These are phyloP conservation scores for Mechanitis mazaeus DNA, from an alignment of 2,888 invertebrate genomes.

Conservation along the genomic window DNA sequence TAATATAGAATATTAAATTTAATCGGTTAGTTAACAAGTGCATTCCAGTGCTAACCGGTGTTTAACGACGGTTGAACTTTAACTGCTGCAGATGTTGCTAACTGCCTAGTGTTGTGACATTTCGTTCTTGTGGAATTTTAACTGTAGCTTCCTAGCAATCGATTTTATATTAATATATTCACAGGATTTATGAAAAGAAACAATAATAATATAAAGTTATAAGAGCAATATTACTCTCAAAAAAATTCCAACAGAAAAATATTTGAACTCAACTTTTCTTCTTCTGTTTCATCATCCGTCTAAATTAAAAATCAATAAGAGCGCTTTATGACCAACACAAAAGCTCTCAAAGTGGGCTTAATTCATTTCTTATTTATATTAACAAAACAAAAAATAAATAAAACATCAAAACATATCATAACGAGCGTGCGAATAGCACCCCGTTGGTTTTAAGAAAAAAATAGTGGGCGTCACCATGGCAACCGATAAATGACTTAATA, in stretches of 20 bases:
- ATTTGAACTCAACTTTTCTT: not conserved
- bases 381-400: slow-evolving; percentile 26
- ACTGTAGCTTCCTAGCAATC: not conserved
- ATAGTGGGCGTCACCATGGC: slow-evolving; percentile 60
- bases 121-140: slow-evolving; percentile 7
- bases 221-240: no score
- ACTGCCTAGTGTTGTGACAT: slow-evolving; percentile 12
- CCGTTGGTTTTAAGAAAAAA: slow-evolving; percentile 28
- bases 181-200: no score
- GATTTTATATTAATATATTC: no score
- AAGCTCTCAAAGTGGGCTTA: slow-evolving; percentile 13
- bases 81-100: slow-evolving; percentile 17
- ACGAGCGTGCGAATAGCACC: slow-evolving; percentile 47
- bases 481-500: slow-evolving; percentile 67
- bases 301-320: slow-evolving; percentile 25
- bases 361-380: slow-evolving; percentile 28
- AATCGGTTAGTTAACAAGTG: slow-evolving; percentile 5
- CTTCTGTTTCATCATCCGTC: slow-evolving; percentile 11
- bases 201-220: no score
- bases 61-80: slow-evolving; percentile 21
- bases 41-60: slow-evolving; percentile 15
- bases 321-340: slow-evolving; percentile 21
- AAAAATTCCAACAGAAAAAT: no score
- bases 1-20: no score
- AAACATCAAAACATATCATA: slow-evolving; percentile 53